Percentiles rank a stretch among this genome's conserved stretches.
Evolutionary conservation across 2,888 invertebrate species (phyloP).

Genomic region (Eupithecia subfuscata): DNA sequence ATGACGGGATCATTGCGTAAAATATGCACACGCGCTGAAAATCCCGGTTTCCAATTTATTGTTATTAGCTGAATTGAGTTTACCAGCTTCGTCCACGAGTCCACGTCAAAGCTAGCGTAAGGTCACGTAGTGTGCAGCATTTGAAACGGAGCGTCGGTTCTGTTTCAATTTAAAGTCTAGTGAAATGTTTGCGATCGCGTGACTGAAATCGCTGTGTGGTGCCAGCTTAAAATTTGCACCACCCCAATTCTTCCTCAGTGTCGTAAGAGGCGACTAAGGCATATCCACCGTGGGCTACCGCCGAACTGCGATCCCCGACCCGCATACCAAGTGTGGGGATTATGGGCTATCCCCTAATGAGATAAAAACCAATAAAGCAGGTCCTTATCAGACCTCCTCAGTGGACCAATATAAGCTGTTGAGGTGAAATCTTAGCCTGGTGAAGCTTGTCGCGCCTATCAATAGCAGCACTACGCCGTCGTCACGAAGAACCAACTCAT

Average conservation of each 20-base stretch:
- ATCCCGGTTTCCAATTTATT: conserved; percentile 12
- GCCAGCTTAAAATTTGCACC: too few species aligned
- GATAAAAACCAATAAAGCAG: too few species aligned
- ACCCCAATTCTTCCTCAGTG: too few species aligned
- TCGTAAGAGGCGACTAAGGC: too few species aligned
- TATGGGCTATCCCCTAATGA: too few species aligned
- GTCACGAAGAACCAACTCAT: conserved; percentile 51
- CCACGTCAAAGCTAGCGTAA: not conserved
- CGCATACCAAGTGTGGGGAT: too few species aligned
- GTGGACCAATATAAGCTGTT: too few species aligned
- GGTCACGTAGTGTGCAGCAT: not conserved
- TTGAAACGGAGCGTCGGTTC: not conserved
- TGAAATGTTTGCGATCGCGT: too few species aligned
- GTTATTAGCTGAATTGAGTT: conserved; percentile 8
- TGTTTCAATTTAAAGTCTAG: conserved; percentile 21
- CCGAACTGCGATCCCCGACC: too few species aligned
- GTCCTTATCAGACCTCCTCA: too few species aligned
- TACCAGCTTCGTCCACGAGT: not conserved
- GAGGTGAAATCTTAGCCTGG: conserved; percentile 18
- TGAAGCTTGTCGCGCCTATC: conserved; percentile 48
- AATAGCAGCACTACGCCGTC: conserved; percentile 44
- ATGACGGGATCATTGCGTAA: conserved; percentile 26
- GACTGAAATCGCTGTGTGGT: too few species aligned
- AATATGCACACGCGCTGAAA: conserved; percentile 23
- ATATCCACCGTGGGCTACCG: too few species aligned